phyloP scores from a whole-genome alignment of 2,797 vertebrate genomes.

The Gymnodraco acuticeps region DNA sequence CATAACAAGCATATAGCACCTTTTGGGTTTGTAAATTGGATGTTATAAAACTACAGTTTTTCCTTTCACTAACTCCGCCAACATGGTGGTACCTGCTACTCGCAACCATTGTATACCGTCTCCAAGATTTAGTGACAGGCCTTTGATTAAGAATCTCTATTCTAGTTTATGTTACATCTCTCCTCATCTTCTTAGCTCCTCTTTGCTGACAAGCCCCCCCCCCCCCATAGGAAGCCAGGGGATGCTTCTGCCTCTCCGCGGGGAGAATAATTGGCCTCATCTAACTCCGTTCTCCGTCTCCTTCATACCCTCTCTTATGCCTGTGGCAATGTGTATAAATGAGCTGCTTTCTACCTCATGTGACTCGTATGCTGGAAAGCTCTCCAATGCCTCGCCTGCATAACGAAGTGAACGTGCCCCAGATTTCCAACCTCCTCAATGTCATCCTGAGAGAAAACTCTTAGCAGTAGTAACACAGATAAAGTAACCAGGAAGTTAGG shows the following conservation, averaged over 20 bases:
- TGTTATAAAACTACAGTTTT: neutral
- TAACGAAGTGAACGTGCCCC: slow-evolving; percentile 13
- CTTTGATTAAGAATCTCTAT: slow-evolving; percentile 27
- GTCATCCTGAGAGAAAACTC: slow-evolving; percentile 56
- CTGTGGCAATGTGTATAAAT: slow-evolving; percentile 63
- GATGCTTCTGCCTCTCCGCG: slow-evolving; percentile 34
- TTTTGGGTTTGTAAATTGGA: neutral
- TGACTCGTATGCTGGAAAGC: slow-evolving; percentile 33
- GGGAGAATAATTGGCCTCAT: slow-evolving; percentile 70
- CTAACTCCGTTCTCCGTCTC: slow-evolving; percentile 40
- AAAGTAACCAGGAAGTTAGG: slow-evolving; percentile 23
- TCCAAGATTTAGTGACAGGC: slow-evolving; percentile 3
- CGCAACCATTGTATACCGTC: neutral
- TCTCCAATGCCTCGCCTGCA: slow-evolving; percentile 18
- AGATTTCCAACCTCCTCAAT: slow-evolving; percentile 49
- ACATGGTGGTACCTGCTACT: neutral
- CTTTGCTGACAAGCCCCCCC: slow-evolving; percentile 44
- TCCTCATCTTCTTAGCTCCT: slow-evolving; percentile 24
- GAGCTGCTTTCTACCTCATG: slow-evolving; percentile 29
- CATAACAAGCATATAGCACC: neutral
- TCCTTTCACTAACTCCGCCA: neutral
- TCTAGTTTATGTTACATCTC: slow-evolving; percentile 19
- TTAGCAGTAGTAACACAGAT: slow-evolving; percentile 13
- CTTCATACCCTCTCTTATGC: slow-evolving; percentile 36
- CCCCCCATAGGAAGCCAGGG: slow-evolving; percentile 27